Base-by-base conservation (phyloP, 1,140 invertebrate species). In the Ceratitis capitata region DNA sequence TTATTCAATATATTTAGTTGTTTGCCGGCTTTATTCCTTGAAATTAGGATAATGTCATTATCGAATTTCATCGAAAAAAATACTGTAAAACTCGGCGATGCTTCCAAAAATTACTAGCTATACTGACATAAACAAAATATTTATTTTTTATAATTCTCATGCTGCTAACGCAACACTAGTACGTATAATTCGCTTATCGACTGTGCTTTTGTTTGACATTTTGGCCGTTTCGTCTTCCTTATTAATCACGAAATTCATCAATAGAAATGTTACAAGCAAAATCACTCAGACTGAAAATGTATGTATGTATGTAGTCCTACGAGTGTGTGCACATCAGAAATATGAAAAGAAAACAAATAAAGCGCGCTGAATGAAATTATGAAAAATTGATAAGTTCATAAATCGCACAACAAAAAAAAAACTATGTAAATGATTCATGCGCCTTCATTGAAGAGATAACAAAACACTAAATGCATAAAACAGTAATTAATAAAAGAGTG, bases 201-300 rank as follows among this genome's bases (percentile, higher is more conserved):
- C 5, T 61, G 19, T 19, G n/a, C 39, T 42, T 45, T 5, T 74
- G 32, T 26, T 45, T 14, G 39, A 78, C 39, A 42, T 23, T 35
- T 69, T 69, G 61, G 12, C 61, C 39, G 61, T 16, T 69, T 19
- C 29, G 61, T 19, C 32, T 16, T 69, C 32, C 32, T 16, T 69
- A 69, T 69, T 69, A 69, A 78, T 78, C 39, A 45, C 42, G 69
- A 78, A 3, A 78, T 78, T 26, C 16, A 78, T 78, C 39, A 78
- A 45, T 78, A 78, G 39, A 78, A 45, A 78, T 78, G 69, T 78
- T 78, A 78, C 69, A 78, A 78, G 69, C n/a, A 78, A 78, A 45
- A n/a, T 78, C 26, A 78, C 69, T 78, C 39, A 78, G 39, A 10
- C 35, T 26, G 69, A 23, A 78, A 78, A 69, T 39, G 29, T n/a